Evolutionary conservation across 2,113 vertebrate genomes (phyloP).

Genomic region (Pelodiscus sinensis): DNA sequence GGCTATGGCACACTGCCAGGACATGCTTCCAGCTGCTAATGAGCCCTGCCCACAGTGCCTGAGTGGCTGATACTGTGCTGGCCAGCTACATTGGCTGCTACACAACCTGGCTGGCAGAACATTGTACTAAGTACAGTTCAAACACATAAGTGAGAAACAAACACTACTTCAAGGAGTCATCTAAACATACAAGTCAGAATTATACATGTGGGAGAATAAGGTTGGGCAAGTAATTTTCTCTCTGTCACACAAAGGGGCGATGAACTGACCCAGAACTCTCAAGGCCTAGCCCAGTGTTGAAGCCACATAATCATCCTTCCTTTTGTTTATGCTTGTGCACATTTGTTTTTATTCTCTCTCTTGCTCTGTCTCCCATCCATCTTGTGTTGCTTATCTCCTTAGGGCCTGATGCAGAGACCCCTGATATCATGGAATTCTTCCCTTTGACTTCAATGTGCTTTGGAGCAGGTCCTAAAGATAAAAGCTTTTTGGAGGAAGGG

Average conservation of each 20-base stretch:
- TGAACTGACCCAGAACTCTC: background rate
- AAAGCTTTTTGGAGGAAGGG: background rate
- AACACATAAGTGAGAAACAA: background rate
- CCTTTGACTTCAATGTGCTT: background rate
- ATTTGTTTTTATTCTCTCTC: background rate
- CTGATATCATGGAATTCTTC: background rate
- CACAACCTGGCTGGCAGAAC: background rate
- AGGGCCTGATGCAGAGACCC: background rate
- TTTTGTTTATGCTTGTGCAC: background rate
- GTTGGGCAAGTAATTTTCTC: too few relatives aligned
- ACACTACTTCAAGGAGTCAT: background rate
- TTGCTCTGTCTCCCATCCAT: background rate
- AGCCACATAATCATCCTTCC: background rate
- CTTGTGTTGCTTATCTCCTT: background rate
- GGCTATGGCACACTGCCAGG: too few relatives aligned
- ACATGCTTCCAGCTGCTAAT: too few relatives aligned
- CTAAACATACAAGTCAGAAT: background rate
- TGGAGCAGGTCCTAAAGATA: background rate
- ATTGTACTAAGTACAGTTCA: background rate
- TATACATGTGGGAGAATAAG: background rate
- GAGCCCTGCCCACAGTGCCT: too few relatives aligned
- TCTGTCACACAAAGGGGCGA: background rate
- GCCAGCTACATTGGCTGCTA: too few relatives aligned
- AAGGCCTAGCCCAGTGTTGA: background rate
- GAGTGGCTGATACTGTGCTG: too few relatives aligned